These are phyloP conservation scores for Urophycis tenuis DNA, from an alignment of 2,797 vertebrate genomes.

Conservation along the genomic window DNA sequence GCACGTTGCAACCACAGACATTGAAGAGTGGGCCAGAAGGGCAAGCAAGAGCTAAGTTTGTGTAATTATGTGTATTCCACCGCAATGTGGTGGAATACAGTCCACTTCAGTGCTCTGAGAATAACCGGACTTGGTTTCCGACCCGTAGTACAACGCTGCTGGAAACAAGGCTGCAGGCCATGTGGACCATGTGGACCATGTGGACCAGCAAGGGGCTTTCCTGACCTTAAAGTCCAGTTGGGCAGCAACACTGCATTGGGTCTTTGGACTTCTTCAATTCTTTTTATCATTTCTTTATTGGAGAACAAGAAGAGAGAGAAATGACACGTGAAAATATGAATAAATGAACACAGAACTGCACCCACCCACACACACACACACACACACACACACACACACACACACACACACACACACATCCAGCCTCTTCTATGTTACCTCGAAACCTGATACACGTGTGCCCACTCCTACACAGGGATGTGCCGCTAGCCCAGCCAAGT, in stretches of 20 bases:
- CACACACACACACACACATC: neutral
- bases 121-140: slow-evolving; percentile 17
- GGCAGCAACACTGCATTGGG: neutral
- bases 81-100: slow-evolving; percentile 4
- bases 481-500: neutral
- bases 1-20: neutral
- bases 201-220: slow-evolving; percentile 2
- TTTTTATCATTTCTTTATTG: no score
- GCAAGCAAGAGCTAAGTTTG: slow-evolving; percentile 3
- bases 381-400: neutral
- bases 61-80: slow-evolving; percentile 28
- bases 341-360: neutral
- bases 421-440: neutral
- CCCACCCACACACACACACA: slow-evolving; percentile 1
- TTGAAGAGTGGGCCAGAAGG: neutral
- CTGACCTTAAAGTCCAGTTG: slow-evolving; percentile 8
- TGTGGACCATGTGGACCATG: neutral
- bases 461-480: neutral
- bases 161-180: slow-evolving; percentile 9
- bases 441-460: neutral
- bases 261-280: neutral
- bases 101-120: slow-evolving; percentile 19
- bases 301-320: neutral
- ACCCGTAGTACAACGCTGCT: neutral
- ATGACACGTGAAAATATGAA: neutral